A percentile compares a stretch with the other conserved stretches of the same genome.
Conservation (phyloP, 2,888 invertebrate genomes). For the Agonopterix alstromeriana region DNA sequence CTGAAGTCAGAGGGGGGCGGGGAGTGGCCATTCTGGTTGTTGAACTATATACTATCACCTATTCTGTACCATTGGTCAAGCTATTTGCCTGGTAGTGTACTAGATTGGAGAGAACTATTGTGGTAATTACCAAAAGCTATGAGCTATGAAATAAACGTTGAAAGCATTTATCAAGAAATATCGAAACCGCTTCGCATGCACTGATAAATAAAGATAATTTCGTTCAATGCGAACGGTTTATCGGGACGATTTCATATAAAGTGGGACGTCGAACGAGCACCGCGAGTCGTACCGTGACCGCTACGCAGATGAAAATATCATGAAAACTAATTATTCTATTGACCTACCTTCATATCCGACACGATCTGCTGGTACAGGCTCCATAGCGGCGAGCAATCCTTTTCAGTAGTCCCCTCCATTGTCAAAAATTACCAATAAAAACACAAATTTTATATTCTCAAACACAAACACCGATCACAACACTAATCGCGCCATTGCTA, state of each 20-base stretch:
- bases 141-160: too few relatives aligned
- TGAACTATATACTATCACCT: too few relatives aligned
- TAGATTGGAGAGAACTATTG: too few relatives aligned
- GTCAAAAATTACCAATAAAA: constrained; percentile 47
- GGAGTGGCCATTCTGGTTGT: too few relatives aligned
- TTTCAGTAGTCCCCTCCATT: constrained; percentile 85
- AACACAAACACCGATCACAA: constrained; percentile 40
- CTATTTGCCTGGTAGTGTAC: too few relatives aligned
- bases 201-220: constrained; percentile 23
- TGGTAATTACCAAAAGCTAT: too few relatives aligned
- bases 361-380: constrained; percentile 97
- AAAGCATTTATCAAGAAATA: background rate
- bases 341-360: constrained; percentile 96
- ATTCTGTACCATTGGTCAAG: too few relatives aligned
- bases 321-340: constrained; percentile 10
- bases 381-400: constrained; percentile 93
- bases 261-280: constrained; percentile 27
- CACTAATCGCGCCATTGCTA: constrained; percentile 43
- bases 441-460: constrained; percentile 41
- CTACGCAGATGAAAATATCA: background rate
- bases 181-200: background rate
- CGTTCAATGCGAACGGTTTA: constrained; percentile 44
- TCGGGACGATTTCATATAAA: constrained; percentile 36
- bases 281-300: constrained; percentile 13
- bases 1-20: too few relatives aligned